A percentile compares a stretch with the other conserved stretches of the same genome.
These are phyloP conservation scores for Apodemus agrarius DNA, from an alignment of 2,797 vertebrate species.

Conservation along the genomic window DNA sequence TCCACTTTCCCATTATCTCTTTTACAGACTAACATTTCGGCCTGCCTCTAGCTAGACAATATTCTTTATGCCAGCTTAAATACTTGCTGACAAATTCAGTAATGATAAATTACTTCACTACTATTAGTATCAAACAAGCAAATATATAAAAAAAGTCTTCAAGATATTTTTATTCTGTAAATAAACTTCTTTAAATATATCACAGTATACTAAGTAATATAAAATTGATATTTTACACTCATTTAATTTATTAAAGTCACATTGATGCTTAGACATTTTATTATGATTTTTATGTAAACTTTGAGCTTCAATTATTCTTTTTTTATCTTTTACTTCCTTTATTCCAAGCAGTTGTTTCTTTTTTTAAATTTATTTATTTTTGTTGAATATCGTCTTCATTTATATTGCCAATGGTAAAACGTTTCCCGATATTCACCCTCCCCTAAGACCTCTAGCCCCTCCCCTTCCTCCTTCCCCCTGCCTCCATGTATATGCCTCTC, in stretches of 20 bases:
- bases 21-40: neutral
- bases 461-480: too few relatives aligned
- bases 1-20: neutral
- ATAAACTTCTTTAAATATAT: neutral
- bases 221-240: neutral
- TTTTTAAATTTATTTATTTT: too few relatives aligned
- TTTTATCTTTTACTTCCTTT: too few relatives aligned
- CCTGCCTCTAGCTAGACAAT: neutral
- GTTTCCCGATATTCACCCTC: too few relatives aligned
- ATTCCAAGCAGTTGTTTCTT: too few relatives aligned
- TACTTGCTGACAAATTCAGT: neutral
- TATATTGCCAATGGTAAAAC: too few relatives aligned
- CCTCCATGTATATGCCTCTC: too few relatives aligned
- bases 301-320: too few relatives aligned
- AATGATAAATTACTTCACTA: neutral
- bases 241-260: neutral
- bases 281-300: neutral
- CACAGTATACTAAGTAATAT: neutral
- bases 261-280: neutral
- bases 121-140: neutral
- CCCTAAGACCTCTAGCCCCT: too few relatives aligned
- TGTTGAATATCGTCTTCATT: too few relatives aligned
- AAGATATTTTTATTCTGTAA: neutral
- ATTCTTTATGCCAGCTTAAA: neutral
- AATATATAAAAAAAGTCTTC: neutral